Evolutionary conservation across 2,888 invertebrate species (phyloP), one percentile per base, ranked within the genome.

Genomic region (Folsomia manolachei): DNA sequence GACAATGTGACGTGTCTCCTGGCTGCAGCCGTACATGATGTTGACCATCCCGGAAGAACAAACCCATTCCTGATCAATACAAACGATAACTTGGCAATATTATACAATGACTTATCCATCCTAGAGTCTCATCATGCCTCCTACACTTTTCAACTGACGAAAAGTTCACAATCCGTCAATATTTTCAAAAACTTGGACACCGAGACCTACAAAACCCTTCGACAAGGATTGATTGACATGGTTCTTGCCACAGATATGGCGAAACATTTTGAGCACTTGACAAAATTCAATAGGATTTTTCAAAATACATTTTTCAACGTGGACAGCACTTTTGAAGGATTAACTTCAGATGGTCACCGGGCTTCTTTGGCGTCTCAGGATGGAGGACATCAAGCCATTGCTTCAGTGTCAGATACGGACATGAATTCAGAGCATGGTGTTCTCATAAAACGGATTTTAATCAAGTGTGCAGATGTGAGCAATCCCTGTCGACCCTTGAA

Each of bases 11-110:
- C 27, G 18, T 56, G 69, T 60, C 60, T 72, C n/a, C 24, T 72
- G 11, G 69, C 72, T 19, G 63, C 69, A 14, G 26, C 56, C 11
- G 62, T 60, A n/a, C 72, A 72, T 63, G 72, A 72, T 39, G 26
- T 72, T 0, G 69, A 69, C 27, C 72, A 72, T 53, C 72, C 72
- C 1, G 72, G 72, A 24, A 69, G 60, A 64, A 72, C 69, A 1
- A 69, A 67, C 14, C n/a, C 71, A 19, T 69, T 53, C 51, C n/a
- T 72, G 19, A 25, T 39, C n/a, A 62, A 63, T 21, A 56, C 24
- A 2, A 19, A 21, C 19, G 26, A 63, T 27, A 27, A 63, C 2
- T 14, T 72, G 19, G 63, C 72, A 4, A 18, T 72, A 9, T 60
- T 72, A 14, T 72, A 72, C 72, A 72, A 72, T 26, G 72, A 72